These are phyloP conservation scores for Parotocinclus haroldoi DNA, from an alignment of 2,797 vertebrate genomes.

Conservation along the genomic window DNA sequence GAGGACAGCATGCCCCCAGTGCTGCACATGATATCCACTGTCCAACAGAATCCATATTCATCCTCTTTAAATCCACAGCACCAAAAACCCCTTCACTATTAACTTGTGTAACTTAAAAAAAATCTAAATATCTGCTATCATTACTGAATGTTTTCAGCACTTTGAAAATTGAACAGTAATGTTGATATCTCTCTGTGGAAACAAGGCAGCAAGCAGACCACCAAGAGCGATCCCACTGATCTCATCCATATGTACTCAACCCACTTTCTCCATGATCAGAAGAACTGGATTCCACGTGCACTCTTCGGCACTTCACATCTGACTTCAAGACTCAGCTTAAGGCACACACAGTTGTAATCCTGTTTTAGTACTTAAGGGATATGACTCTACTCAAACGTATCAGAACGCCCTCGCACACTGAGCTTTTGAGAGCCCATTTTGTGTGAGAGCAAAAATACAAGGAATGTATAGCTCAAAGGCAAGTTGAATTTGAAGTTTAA, in stretches of 20 bases:
- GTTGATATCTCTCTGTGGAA: constrained; percentile 18
- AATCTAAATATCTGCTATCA: neutral
- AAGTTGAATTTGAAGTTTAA: constrained; percentile 41
- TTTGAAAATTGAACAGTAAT: constrained; percentile 21
- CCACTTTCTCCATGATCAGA: constrained; percentile 30
- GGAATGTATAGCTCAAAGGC: constrained; percentile 44
- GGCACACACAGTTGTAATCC: constrained; percentile 32
- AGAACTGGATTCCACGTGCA: constrained; percentile 23
- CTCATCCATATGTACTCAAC: constrained; percentile 33
- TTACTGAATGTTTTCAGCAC: constrained; percentile 3
- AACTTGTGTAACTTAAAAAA: constrained; percentile 5
- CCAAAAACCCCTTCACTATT: too few relatives aligned
- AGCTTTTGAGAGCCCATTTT: constrained; percentile 36
- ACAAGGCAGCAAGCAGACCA: constrained; percentile 32
- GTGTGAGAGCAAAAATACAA: constrained; percentile 35
- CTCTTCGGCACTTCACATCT: constrained; percentile 30
- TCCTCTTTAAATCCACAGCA: too few relatives aligned
- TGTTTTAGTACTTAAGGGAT: constrained; percentile 40
- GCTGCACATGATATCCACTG: too few relatives aligned
- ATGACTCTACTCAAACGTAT: constrained; percentile 40
- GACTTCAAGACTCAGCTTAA: constrained; percentile 32
- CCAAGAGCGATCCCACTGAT: constrained; percentile 23
- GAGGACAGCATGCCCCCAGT: too few relatives aligned
- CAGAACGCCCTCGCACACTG: constrained; percentile 40
- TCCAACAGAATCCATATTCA: neutral